phyloP scores from a whole-genome alignment of 2,888 invertebrate genomes.

The Corythucha ciliata region DNA sequence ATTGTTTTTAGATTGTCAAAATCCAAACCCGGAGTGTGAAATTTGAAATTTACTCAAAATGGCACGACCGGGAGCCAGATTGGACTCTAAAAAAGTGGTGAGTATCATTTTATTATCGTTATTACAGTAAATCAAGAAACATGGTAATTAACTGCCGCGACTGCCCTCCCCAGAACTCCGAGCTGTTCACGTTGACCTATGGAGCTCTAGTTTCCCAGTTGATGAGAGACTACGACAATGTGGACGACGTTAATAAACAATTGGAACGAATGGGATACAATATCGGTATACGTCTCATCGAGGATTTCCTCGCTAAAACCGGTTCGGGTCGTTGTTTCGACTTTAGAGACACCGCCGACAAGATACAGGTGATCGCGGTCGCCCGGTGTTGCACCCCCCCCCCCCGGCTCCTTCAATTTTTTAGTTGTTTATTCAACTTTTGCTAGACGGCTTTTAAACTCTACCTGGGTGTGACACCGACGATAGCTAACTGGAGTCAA shows the following conservation, averaged over 20 bases:
- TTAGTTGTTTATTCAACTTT: background rate
- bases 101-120: slow-evolving; percentile 37
- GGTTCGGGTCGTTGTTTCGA: slow-evolving; percentile 84
- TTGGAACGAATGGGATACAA: slow-evolving; percentile 93
- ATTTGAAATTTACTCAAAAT: slow-evolving; percentile 43
- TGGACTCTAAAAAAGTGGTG: slow-evolving; percentile 71
- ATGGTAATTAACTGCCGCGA: background rate
- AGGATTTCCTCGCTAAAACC: slow-evolving; percentile 92
- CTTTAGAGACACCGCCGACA: slow-evolving; percentile 94
- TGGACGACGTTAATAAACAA: slow-evolving; percentile 96
- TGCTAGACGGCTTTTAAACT: slow-evolving; percentile 56
- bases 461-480: slow-evolving; percentile 85
- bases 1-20: no score
- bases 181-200: slow-evolving; percentile 93
- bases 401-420: background rate
- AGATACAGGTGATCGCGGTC: slow-evolving; percentile 58
- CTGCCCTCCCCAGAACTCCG: slow-evolving; percentile 66
- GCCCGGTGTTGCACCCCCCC: background rate
- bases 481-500: slow-evolving; percentile 88
- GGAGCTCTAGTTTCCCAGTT: slow-evolving; percentile 96
- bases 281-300: slow-evolving; percentile 94
- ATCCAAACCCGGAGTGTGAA: no score
- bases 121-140: background rate
- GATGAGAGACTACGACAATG: slow-evolving; percentile 90
- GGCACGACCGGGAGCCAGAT: slow-evolving; percentile 60